Evolutionary conservation across 2,888 invertebrate genomes (phyloP).

Genomic region (Drosophila meridionalis): DNA sequence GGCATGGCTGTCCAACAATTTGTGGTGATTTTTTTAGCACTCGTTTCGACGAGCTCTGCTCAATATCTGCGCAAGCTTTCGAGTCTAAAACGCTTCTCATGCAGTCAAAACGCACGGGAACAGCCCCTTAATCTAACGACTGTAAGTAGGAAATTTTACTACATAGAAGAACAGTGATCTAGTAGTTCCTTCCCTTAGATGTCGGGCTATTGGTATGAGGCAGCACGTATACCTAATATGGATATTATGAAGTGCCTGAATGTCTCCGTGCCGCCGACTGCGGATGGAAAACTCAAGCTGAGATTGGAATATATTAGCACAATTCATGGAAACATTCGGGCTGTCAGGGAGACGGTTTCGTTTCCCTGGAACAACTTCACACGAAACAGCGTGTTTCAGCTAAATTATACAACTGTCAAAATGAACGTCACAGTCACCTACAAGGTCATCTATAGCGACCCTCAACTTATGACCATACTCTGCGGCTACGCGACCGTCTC

Average conservation of each 20-base stretch:
- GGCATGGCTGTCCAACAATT: conserved; percentile 8
- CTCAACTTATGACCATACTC: conserved; percentile 26
- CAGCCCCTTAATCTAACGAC: conserved; percentile 14
- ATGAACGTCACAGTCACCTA: conserved; percentile 53
- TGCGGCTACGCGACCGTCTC: conserved; percentile 38
- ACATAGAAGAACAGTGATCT: background rate
- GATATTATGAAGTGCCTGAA: conserved; percentile 51
- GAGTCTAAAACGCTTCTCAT: background rate
- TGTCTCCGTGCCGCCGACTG: conserved; percentile 35
- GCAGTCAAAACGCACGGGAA: background rate
- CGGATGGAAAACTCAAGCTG: conserved; percentile 29
- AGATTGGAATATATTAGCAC: conserved; percentile 60
- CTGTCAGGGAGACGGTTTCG: conserved; percentile 36
- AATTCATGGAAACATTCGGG: conserved; percentile 30
- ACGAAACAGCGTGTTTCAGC: conserved; percentile 48
- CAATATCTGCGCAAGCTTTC: background rate
- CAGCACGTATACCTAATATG: conserved; percentile 43
- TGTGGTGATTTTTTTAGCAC: conserved; percentile 1
- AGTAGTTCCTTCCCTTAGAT: background rate
- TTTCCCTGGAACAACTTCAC: conserved; percentile 63
- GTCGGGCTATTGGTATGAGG: conserved; percentile 61
- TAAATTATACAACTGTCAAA: background rate
- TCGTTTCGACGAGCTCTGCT: background rate
- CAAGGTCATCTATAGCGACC: conserved; percentile 52
- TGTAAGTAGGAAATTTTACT: conserved; percentile 8